These are phyloP conservation scores for Enteromius afrohamiltoni DNA, from an alignment of 2,797 vertebrate genomes.

Conservation along the genomic window DNA sequence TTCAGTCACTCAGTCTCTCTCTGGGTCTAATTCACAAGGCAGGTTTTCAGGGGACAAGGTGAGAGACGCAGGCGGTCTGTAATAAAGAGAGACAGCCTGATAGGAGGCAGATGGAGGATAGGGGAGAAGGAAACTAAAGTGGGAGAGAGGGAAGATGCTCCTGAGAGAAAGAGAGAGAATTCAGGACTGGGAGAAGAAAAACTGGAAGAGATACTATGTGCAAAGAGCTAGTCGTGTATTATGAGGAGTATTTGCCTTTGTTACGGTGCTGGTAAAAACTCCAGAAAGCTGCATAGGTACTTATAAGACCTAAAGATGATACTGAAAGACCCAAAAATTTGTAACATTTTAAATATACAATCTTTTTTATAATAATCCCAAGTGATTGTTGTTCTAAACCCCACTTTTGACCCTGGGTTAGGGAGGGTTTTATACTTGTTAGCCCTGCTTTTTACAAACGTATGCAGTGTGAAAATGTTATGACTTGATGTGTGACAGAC, in stretches of 20 bases:
- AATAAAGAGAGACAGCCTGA: conserved; percentile 37
- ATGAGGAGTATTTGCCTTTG: conserved; percentile 6
- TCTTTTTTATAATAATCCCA: not conserved
- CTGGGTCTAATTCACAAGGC: conserved; percentile 48
- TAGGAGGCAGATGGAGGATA: conserved; percentile 32
- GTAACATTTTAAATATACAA: not conserved
- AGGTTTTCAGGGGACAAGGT: conserved; percentile 48
- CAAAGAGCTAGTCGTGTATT: not conserved
- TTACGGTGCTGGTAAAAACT: not conserved
- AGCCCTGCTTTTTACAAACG: not conserved
- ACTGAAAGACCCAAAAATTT: not conserved
- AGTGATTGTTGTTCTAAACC: not conserved
- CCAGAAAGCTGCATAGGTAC: not conserved
- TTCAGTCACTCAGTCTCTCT: conserved; percentile 44
- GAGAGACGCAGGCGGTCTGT: conserved; percentile 50
- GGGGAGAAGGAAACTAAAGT: conserved; percentile 55
- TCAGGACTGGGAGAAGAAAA: conserved; percentile 44
- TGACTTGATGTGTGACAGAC: not conserved
- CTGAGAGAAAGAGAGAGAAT: conserved; percentile 47
- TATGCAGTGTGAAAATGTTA: not conserved
- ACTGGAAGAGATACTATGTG: conserved; percentile 51
- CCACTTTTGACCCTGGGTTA: not conserved
- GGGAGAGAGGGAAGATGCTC: conserved; percentile 30
- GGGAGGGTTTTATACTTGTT: not conserved
- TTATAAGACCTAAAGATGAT: not conserved